Percentiles rank a stretch among this genome's conserved stretches.
Conservation (phyloP, 2,113 vertebrate species). For the Atlantisia rogersi region DNA sequence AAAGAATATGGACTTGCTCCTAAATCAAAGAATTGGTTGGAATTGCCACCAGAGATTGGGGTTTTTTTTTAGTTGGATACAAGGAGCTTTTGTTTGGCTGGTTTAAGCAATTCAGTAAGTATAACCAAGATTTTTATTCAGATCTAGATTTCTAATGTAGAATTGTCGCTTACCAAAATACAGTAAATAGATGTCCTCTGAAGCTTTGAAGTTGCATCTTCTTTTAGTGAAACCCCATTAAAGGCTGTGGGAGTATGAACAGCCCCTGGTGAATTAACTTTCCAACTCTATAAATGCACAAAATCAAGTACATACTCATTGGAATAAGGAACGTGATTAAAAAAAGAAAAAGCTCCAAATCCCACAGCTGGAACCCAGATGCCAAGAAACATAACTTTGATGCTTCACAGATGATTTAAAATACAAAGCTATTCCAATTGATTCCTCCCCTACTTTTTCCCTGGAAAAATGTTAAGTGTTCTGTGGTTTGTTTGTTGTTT, state of each 20-base stretch:
- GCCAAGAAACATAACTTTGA: background rate
- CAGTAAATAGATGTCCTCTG: background rate
- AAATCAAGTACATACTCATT: background rate
- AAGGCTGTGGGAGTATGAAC: background rate
- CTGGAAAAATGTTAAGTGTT: conserved; percentile 19
- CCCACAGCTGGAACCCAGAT: conserved; percentile 53
- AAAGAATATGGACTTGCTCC: background rate
- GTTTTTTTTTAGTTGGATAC: background rate
- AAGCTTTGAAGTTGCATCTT: background rate
- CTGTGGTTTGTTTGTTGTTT: conserved; percentile 49
- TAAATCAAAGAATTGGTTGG: background rate
- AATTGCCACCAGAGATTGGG: background rate
- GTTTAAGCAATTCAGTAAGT: background rate
- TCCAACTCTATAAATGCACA: background rate
- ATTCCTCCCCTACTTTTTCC: conserved; percentile 47
- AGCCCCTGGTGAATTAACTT: background rate
- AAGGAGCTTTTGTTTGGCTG: background rate
- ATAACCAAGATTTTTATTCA: background rate
- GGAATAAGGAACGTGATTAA: background rate
- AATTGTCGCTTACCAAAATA: background rate
- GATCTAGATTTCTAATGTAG: background rate
- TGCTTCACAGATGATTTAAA: conserved; percentile 9
- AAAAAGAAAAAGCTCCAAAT: background rate
- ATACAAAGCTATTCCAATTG: conserved; percentile 20
- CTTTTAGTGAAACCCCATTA: background rate